These are phyloP conservation scores for Fratercula arctica DNA, from an alignment of 2,797 vertebrate genomes.

Conservation along the genomic window DNA sequence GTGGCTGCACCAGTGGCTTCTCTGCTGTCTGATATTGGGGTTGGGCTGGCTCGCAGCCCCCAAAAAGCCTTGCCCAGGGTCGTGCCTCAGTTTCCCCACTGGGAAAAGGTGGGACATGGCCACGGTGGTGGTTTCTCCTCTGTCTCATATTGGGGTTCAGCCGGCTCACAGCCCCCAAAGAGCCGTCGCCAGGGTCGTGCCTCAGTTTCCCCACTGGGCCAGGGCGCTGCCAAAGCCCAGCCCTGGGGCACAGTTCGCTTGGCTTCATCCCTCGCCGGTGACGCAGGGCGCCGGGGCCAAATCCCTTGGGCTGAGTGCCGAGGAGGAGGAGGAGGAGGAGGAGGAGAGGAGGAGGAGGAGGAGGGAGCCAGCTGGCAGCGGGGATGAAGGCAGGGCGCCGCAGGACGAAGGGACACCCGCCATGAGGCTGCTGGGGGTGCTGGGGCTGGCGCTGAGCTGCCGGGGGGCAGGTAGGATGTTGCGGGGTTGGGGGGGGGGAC, in stretches of 20 bases:
- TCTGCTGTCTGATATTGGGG: no score
- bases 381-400: background rate
- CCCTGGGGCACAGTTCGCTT: background rate
- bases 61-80: no score
- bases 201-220: no score
- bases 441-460: background rate
- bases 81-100: no score
- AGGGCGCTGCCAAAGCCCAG: background rate
- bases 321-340: background rate
- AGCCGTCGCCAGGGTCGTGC: no score
- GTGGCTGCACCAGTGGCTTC: no score
- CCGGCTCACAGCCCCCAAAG: no score
- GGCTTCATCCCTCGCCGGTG: background rate
- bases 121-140: background rate
- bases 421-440: background rate
- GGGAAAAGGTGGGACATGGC: no score
- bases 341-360: no score
- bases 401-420: no score
- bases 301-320: background rate
- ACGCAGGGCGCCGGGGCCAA: background rate
- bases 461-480: background rate
- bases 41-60: no score
- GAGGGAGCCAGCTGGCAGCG: background rate
- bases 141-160: background rate
- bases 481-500: no score